Conservation (phyloP, 1,140 invertebrate species). For the Drosophila micromelanica region DNA sequence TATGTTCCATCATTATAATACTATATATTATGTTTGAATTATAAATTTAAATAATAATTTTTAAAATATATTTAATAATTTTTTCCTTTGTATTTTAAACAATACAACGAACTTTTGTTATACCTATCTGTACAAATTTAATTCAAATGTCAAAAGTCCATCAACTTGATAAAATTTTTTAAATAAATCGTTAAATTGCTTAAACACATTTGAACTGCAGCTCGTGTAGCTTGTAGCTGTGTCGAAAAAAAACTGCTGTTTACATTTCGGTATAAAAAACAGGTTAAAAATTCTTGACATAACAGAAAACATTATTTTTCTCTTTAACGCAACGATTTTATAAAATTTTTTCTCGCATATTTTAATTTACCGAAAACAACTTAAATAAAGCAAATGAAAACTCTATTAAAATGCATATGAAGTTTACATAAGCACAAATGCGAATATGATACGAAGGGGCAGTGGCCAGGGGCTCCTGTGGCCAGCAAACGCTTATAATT, state of each 20-base stretch:
- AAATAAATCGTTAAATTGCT: slow-evolving; percentile 30
- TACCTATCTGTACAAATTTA: background rate
- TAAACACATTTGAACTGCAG: slow-evolving; percentile 11
- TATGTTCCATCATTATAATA: too few species aligned
- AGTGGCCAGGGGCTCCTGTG: slow-evolving; percentile 1
- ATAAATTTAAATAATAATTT: too few species aligned
- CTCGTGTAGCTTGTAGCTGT: background rate
- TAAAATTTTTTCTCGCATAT: slow-evolving; percentile 7
- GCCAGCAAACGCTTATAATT: slow-evolving; percentile 56
- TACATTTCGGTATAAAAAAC: slow-evolving; percentile 18
- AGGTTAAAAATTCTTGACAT: slow-evolving; percentile 29
- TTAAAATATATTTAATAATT: too few species aligned
- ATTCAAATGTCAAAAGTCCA: slow-evolving; percentile 5
- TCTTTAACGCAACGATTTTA: slow-evolving; percentile 10
- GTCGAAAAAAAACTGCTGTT: slow-evolving; percentile 35
- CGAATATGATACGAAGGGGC: background rate
- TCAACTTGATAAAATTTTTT: slow-evolving; percentile 2
- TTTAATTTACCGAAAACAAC: slow-evolving; percentile 48
- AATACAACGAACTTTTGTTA: background rate
- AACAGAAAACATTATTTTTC: slow-evolving; percentile 21
- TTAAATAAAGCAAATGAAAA: slow-evolving; percentile 65
- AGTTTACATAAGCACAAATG: slow-evolving; percentile 36
- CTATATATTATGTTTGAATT: too few species aligned
- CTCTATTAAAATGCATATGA: slow-evolving; percentile 40
- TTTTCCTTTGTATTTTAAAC: too few species aligned